Percentiles rank a stretch among this genome's conserved stretches.
Evolutionary conservation across 2,113 vertebrate genomes (phyloP).

Genomic region (Strigops habroptila): DNA sequence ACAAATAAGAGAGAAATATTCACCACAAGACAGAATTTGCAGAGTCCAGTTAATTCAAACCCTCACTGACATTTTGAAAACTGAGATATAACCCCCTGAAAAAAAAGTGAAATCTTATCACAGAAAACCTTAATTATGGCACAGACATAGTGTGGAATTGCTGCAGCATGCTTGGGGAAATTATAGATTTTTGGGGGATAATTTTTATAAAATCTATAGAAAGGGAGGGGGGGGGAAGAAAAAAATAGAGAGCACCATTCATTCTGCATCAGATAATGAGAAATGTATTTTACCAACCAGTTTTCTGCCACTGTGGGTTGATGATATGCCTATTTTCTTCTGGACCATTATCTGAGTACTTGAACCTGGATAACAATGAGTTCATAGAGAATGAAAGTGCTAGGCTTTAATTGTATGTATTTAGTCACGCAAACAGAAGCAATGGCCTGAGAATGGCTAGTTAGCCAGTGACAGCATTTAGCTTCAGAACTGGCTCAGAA

Average conservation of each 20-base stretch:
- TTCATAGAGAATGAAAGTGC: conserved; percentile 98
- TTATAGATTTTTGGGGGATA: neutral
- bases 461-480: conserved; percentile 96
- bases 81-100: neutral
- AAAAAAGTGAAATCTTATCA: conserved; percentile 26
- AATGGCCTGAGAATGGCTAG: conserved; percentile 98
- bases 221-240: neutral
- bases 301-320: conserved; percentile 78
- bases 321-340: conserved; percentile 90
- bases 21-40: neutral
- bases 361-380: conserved; percentile 99
- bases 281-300: conserved; percentile 87
- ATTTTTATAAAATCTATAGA: conserved; percentile 39
- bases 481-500: conserved; percentile 89
- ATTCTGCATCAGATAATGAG: conserved; percentile 84
- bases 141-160: neutral
- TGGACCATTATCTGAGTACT: conserved; percentile 97
- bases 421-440: conserved; percentile 99
- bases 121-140: conserved; percentile 50
- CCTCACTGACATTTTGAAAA: neutral
- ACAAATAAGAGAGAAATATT: neutral
- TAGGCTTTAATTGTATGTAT: conserved; percentile 99
- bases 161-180: conserved; percentile 17
- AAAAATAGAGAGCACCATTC: neutral
- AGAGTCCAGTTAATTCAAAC: neutral